Conservation (phyloP, 2,113 vertebrate genomes). For the Bambusicola thoracicus region DNA sequence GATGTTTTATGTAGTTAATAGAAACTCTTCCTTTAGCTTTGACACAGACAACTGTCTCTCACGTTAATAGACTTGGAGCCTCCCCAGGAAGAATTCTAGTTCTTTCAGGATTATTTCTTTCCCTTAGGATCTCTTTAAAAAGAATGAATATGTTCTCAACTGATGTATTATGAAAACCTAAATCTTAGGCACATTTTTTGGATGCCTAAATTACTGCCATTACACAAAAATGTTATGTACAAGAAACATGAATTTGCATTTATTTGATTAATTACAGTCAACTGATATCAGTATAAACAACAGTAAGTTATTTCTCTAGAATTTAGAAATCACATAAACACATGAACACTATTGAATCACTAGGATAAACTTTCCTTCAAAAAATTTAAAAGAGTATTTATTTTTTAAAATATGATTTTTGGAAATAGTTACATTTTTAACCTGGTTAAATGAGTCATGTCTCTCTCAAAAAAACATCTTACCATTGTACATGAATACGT, state of each 20-base stretch:
- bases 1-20: rapidly evolving
- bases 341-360: neutral
- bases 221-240: neutral
- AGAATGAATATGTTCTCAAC: neutral
- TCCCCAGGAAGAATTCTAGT: neutral
- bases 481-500: neutral
- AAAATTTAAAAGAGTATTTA: neutral
- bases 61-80: neutral
- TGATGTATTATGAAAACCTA: neutral
- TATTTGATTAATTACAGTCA: neutral
- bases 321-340: neutral
- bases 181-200: neutral
- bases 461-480: neutral
- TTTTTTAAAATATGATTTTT: neutral
- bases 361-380: neutral
- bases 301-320: neutral
- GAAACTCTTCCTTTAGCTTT: neutral
- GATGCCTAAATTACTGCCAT: neutral
- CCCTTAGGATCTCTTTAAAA: neutral
- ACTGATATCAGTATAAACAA: neutral
- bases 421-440: neutral
- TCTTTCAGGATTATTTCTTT: neutral
- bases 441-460: neutral
- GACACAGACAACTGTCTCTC: neutral
- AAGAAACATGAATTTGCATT: neutral